These are phyloP conservation scores for Linnaemya vulpina DNA, from an alignment of 2,888 invertebrate species.

Conservation along the genomic window DNA sequence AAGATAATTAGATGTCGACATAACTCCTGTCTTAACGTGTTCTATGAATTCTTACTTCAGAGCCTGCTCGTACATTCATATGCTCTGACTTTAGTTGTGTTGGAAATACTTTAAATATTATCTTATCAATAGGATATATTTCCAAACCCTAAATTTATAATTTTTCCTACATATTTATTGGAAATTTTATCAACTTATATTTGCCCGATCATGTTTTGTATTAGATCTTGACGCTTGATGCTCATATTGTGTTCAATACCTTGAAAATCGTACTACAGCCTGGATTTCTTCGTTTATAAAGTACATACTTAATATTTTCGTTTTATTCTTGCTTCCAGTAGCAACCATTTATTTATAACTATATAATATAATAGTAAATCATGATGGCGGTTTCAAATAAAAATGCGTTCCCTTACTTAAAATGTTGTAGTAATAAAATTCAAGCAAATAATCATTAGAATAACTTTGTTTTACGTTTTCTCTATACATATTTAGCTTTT, in stretches of 20 bases:
- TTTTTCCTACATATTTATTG: no score
- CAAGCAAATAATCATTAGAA: neutral
- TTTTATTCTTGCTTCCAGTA: conserved; percentile 38
- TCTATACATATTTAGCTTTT: conserved; percentile 3
- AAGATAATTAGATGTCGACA: no score
- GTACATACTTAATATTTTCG: neutral
- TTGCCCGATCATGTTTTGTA: no score
- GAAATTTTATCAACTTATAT: no score
- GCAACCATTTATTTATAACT: conserved; percentile 58
- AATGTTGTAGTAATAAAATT: conserved; percentile 16
- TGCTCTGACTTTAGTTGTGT: no score
- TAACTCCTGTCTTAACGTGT: no score
- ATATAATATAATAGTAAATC: conserved; percentile 23
- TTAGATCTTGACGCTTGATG: neutral
- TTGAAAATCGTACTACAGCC: neutral
- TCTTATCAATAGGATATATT: no score
- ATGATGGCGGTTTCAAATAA: conserved; percentile 29
- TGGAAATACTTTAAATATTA: no score
- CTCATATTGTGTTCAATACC: neutral
- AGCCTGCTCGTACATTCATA: no score
- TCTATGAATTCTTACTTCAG: no score
- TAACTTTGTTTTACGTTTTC: conserved; percentile 32
- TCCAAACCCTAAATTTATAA: no score
- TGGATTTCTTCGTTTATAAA: neutral
- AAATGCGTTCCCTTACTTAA: conserved; percentile 39